These are phyloP conservation scores for Paratrypauchen microcephalus DNA, from an alignment of 2,797 vertebrate species.

Conservation along the genomic window DNA sequence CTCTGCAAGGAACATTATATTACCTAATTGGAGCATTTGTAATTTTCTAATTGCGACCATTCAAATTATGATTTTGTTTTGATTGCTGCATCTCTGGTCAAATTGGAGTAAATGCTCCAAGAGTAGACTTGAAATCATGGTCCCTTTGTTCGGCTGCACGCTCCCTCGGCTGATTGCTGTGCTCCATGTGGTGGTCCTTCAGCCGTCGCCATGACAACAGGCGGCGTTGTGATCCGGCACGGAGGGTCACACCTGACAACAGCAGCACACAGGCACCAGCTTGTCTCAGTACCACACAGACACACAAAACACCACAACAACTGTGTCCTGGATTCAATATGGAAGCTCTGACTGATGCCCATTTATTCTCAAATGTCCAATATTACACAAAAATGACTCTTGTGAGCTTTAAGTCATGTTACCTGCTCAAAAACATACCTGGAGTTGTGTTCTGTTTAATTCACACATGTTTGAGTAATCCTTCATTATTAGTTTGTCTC, in stretches of 20 bases:
- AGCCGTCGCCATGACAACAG: slow-evolving; percentile 80
- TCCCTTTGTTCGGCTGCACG: background rate
- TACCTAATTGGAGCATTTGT: background rate
- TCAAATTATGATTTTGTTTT: slow-evolving; percentile 2
- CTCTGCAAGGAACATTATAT: background rate
- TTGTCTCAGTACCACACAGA: background rate
- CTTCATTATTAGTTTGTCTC: too few relatives aligned
- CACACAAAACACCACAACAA: too few relatives aligned
- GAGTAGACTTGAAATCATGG: background rate
- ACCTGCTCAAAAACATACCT: too few relatives aligned
- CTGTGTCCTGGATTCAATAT: too few relatives aligned
- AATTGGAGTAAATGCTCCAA: background rate
- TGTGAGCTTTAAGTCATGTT: too few relatives aligned
- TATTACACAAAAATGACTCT: too few relatives aligned
- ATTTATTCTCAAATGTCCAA: too few relatives aligned
- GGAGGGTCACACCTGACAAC: slow-evolving; percentile 72
- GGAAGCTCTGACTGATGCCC: too few relatives aligned
- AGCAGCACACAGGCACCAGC: slow-evolving; percentile 5
- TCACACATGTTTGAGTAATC: too few relatives aligned
- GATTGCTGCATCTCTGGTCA: background rate
- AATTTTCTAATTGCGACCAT: background rate
- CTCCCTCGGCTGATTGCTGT: background rate
- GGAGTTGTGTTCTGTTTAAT: too few relatives aligned
- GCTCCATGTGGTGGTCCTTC: slow-evolving; percentile 67
- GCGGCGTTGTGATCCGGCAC: slow-evolving; percentile 65